These are phyloP conservation scores for Prinia subflava DNA, from an alignment of 2,113 vertebrate species.

Conservation along the genomic window DNA sequence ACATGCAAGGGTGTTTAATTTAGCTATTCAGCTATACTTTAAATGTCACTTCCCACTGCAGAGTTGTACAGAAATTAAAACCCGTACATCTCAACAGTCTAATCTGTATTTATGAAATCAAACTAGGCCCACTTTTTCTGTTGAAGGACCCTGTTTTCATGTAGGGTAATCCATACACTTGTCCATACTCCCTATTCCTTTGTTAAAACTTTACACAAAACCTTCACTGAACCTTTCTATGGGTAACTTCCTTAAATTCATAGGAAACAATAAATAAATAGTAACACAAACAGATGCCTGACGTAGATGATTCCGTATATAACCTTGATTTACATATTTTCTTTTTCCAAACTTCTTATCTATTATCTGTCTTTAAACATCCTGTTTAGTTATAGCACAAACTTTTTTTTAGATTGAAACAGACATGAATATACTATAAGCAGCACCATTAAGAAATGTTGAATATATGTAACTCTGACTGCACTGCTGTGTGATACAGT, in stretches of 20 bases:
- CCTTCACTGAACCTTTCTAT: not conserved
- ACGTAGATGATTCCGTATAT: not conserved
- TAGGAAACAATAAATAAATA: not conserved
- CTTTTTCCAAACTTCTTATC: not conserved
- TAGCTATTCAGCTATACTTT: not conserved
- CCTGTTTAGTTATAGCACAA: not conserved
- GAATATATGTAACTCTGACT: not conserved
- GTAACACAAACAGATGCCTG: not conserved
- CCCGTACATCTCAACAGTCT: rapidly evolving
- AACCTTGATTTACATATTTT: not conserved
- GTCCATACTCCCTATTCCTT: not conserved
- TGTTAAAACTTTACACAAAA: not conserved
- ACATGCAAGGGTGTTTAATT: not conserved
- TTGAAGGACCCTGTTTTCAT: not conserved
- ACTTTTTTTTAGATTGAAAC: not conserved
- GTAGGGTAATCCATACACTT: not conserved
- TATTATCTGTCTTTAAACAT: not conserved
- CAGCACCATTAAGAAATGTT: not conserved
- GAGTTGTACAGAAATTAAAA: not conserved
- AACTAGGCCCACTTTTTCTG: not conserved
- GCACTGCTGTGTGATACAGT: not conserved
- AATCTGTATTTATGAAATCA: not conserved
- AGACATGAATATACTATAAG: not conserved
- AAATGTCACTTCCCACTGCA: not conserved
- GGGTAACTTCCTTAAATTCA: not conserved